Evolutionary conservation across 2,888 invertebrate species (phyloP), one percentile per base, ranked within the genome.

Genomic region (Margaritifera margaritifera): DNA sequence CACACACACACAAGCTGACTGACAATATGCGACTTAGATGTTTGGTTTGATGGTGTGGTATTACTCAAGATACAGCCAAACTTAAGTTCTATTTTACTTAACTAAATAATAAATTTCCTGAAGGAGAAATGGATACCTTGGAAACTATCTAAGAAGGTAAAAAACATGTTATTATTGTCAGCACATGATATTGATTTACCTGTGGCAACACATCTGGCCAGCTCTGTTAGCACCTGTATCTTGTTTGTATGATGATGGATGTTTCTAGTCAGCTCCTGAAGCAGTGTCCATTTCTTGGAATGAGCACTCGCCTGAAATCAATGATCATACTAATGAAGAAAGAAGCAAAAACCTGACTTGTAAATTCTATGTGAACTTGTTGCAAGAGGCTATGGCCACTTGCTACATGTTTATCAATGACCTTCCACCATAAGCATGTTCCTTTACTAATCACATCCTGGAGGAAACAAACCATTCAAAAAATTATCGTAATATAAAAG

Each of bases 191-290:
- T 59, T 8, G 4, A 63, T 69, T 65, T 75, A 87, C 87, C 86
- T 74, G 84, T 77, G 31, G 92, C 92, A 63, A 94, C 93, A 84
- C 93, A 93, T 62, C 91, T 91, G 0, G 93, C 92, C 54, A 95
- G 87, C 87, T 94, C 94, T 91, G 92, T 92, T 25, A 94, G 84
- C 4, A 94, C 93, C 55, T 92, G 91, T 66, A 92, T 91, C 82
- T 93, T 93, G 62, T 92, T 93, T 0, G 93, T 92, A 64, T 92
- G 91, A 58, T 86, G 83, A 42, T 92, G 90, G 71, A 94, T 89
- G 42, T 92, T 92, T 63, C 92, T 91, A 0, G 94, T 92, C 62
- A 94, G 88, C 78, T 93, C 92, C 77, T 92, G 91, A 50, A 93
- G 89, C 92, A 93, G 92, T 84, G 92, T 92, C 65, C 93, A 90